These are phyloP conservation scores for Crotalus tigris DNA, from an alignment of 2,113 vertebrate species.

Conservation along the genomic window DNA sequence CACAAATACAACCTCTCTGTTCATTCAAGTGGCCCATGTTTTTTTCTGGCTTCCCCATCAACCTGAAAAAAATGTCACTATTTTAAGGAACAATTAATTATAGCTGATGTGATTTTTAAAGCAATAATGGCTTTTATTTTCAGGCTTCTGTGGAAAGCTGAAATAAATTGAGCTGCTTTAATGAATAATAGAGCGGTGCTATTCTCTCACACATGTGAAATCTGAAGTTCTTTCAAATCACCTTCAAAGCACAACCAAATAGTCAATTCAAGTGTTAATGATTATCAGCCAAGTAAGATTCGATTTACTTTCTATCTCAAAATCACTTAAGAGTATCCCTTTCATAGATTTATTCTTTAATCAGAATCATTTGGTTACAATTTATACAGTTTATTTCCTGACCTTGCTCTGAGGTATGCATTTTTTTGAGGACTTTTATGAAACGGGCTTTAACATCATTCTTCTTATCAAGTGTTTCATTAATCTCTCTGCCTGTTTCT, in stretches of 20 bases:
- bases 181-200: not conserved
- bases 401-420: constrained; percentile 80
- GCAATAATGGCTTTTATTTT: not conserved
- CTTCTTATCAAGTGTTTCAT: constrained; percentile 77
- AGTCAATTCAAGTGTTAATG: not conserved
- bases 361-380: constrained; percentile 2
- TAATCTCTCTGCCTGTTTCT: constrained; percentile 76
- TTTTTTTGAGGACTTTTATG: constrained; percentile 63
- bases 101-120: not conserved
- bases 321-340: not conserved
- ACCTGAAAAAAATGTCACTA: not conserved
- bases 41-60: not conserved
- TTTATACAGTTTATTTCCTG: constrained; percentile 33
- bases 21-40: not conserved
- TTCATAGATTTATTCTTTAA: not conserved
- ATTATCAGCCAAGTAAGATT: constrained; percentile 5
- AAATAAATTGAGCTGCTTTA: not conserved
- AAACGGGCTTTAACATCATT: constrained; percentile 68
- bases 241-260: not conserved
- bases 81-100: not conserved
- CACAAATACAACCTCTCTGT: not conserved
- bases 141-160: not conserved
- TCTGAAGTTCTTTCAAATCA: not conserved
- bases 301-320: not conserved
- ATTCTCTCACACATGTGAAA: not conserved